Conservation (phyloP, 2,888 invertebrate genomes). For the Oscheius sp. region DNA sequence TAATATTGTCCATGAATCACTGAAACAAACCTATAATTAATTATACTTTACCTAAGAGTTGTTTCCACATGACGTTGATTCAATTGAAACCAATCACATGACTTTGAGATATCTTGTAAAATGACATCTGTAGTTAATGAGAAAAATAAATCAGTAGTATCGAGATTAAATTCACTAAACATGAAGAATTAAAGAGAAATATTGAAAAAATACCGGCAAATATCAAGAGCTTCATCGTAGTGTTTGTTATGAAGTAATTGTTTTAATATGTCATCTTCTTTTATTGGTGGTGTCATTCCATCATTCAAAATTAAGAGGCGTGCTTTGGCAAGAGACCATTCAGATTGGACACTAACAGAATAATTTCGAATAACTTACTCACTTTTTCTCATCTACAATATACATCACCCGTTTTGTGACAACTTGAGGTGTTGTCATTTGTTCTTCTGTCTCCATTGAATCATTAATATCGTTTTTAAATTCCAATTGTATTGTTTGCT, state of each 20-base stretch:
- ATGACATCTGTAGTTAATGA: conserved; percentile 52
- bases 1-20: conserved; percentile 46
- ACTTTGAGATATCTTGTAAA: conserved; percentile 36
- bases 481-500: background rate
- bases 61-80: conserved; percentile 39
- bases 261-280: conserved; percentile 44
- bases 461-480: background rate
- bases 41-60: conserved; percentile 22
- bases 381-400: conserved; percentile 20
- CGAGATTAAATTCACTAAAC: conserved; percentile 48
- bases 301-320: conserved; percentile 33
- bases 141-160: conserved; percentile 40
- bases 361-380: no score
- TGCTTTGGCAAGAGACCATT: conserved; percentile 45
- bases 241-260: conserved; percentile 47
- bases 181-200: background rate
- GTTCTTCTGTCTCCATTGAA: background rate
- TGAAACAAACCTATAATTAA: conserved; percentile 5
- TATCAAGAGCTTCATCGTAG: conserved; percentile 59
- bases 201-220: conserved; percentile 39
- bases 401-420: background rate
- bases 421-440: background rate
- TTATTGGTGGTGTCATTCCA: conserved; percentile 51
- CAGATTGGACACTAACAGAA: conserved; percentile 34
- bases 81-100: conserved; percentile 33